Percentiles rank a stretch among this genome's conserved stretches.
Evolutionary conservation across 2,888 invertebrate species (phyloP).

Genomic region (Caenorhabditis panamensis): DNA sequence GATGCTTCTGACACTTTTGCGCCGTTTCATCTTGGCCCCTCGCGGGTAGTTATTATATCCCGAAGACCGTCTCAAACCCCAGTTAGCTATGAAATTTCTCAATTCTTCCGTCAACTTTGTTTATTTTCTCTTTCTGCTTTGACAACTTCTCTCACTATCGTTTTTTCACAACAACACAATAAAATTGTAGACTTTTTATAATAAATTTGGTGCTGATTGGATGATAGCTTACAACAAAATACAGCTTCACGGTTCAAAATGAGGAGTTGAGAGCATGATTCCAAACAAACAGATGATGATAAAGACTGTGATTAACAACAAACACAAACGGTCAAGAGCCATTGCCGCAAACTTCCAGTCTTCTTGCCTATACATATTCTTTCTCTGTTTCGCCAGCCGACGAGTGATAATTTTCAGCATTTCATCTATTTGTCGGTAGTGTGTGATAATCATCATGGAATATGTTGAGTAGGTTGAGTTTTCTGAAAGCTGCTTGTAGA

Average conservation of each 20-base stretch:
- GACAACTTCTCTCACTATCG: slow-evolving; percentile 22
- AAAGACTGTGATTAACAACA: slow-evolving; percentile 67
- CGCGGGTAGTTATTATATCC: slow-evolving; percentile 58
- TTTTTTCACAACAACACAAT: slow-evolving; percentile 43
- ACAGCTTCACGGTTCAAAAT: slow-evolving; percentile 53
- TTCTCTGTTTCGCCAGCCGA: slow-evolving; percentile 57
- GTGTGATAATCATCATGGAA: slow-evolving; percentile 64
- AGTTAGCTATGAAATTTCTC: slow-evolving; percentile 24
- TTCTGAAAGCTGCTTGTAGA: slow-evolving; percentile 61
- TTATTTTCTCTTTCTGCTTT: background rate
- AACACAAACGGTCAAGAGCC: slow-evolving; percentile 71
- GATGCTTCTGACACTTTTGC: slow-evolving; percentile 10
- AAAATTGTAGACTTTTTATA: slow-evolving; percentile 42
- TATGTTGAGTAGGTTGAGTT: slow-evolving; percentile 64
- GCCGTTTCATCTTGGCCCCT: slow-evolving; percentile 55
- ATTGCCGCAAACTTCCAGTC: slow-evolving; percentile 75
- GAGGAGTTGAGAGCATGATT: slow-evolving; percentile 67
- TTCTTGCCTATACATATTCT: slow-evolving; percentile 61
- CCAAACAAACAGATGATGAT: slow-evolving; percentile 64
- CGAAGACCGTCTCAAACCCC: slow-evolving; percentile 22
- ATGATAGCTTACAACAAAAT: background rate
- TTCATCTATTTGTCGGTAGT: slow-evolving; percentile 70
- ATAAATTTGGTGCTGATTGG: slow-evolving; percentile 45
- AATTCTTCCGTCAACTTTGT: slow-evolving; percentile 25
- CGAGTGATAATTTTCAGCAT: slow-evolving; percentile 63